A percentile compares a stretch with the other conserved stretches of the same genome.
Conservation (phyloP, 2,113 vertebrate species). For the Melanerpes aurifrons region DNA sequence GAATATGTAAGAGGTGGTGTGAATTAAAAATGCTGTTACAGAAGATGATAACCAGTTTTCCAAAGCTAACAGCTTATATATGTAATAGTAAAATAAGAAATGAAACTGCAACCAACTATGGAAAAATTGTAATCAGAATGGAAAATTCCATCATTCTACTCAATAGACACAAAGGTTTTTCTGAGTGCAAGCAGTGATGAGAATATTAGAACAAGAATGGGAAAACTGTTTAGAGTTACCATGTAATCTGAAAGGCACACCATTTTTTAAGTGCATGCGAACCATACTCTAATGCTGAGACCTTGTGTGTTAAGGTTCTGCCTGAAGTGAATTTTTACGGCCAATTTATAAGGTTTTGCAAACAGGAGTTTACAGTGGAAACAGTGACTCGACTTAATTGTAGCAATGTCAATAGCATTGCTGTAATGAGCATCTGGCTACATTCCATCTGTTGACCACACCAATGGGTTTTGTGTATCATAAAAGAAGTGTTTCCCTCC, state of each 20-base stretch:
- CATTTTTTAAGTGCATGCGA: conserved; percentile 52
- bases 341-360: conserved; percentile 69
- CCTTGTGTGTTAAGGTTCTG: conserved; percentile 57
- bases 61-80: conserved; percentile 45
- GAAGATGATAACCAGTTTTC: conserved; percentile 55
- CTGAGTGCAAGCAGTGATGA: conserved; percentile 35
- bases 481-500: conserved; percentile 55
- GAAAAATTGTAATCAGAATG: conserved; percentile 64
- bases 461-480: conserved; percentile 62
- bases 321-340: conserved; percentile 65
- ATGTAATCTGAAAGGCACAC: conserved; percentile 53
- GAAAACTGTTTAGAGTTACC: conserved; percentile 64
- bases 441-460: conserved; percentile 72
- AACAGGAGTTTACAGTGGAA: conserved; percentile 74
- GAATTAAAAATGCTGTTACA: conserved; percentile 35
- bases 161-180: conserved; percentile 57
- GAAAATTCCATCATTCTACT: conserved; percentile 63
- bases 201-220: conserved; percentile 58
- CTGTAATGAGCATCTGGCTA: conserved; percentile 73
- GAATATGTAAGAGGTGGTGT: neutral
- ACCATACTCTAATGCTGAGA: conserved; percentile 64
- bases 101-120: conserved; percentile 39
- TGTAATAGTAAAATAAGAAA: conserved; percentile 36
- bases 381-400: conserved; percentile 72
- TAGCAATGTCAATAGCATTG: conserved; percentile 70